Evolutionary conservation across 2,888 invertebrate species (phyloP).

Genomic region (Epsilonema sp.): DNA sequence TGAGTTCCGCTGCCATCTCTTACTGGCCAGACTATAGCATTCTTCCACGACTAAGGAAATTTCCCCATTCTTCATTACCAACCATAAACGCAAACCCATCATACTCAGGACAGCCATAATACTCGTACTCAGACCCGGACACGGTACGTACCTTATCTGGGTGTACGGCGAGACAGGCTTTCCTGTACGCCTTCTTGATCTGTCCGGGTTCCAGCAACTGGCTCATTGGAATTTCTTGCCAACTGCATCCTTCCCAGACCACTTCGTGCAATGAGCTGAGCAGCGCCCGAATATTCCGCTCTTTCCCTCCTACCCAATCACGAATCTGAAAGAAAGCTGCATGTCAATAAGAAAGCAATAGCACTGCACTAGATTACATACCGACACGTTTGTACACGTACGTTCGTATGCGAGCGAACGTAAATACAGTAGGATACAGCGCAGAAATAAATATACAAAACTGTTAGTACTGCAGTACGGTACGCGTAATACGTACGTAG

Average conservation of each 20-base stretch:
- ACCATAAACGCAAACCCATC: too few species aligned
- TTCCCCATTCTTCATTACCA: too few species aligned
- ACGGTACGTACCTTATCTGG: conserved; percentile 66
- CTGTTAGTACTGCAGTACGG: too few species aligned
- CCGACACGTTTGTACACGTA: not conserved
- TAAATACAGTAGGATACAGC: not conserved
- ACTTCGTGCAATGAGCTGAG: conserved; percentile 80
- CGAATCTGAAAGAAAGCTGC: conserved; percentile 38
- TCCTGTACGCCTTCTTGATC: conserved; percentile 83
- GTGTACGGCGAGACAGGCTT: conserved; percentile 87
- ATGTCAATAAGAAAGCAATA: conserved; percentile 1
- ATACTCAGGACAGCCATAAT: too few species aligned
- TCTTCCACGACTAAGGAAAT: too few species aligned
- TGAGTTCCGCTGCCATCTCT: too few species aligned
- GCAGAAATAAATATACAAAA: not conserved
- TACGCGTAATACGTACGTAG: too few species aligned
- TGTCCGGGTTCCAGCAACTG: conserved; percentile 71
- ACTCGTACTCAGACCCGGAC: too few species aligned
- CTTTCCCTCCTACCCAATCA: conserved; percentile 73
- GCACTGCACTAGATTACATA: not conserved
- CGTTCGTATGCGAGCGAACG: not conserved
- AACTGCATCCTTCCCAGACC: conserved; percentile 55
- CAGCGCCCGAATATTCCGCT: conserved; percentile 80
- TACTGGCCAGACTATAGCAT: too few species aligned
- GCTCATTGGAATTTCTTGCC: conserved; percentile 83